Evolutionary conservation across 2,888 invertebrate species (phyloP).

Genomic region (Nomada ruficornis): DNA sequence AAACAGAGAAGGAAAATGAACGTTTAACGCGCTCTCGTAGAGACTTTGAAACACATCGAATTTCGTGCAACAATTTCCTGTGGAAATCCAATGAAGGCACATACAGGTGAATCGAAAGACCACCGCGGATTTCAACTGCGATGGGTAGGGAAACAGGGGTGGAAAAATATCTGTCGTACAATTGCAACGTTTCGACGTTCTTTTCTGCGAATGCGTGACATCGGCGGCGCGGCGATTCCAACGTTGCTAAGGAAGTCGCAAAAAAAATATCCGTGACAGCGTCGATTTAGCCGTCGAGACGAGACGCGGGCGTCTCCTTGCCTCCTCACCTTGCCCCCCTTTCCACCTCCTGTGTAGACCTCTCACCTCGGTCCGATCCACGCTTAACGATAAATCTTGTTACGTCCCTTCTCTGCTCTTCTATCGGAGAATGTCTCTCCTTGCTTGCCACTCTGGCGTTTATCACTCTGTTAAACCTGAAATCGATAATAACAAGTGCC

Average conservation of each 20-base stretch:
- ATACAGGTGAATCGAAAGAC: neutral
- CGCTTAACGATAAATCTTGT: constrained; percentile 50
- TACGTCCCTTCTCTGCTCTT: constrained; percentile 33
- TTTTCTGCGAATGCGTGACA: neutral
- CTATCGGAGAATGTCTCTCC: constrained; percentile 1
- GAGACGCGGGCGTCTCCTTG: neutral
- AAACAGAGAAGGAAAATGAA: too few species aligned
- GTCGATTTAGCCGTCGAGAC: constrained; percentile 25
- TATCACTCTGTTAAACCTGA: constrained; percentile 40
- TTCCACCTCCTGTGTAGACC: neutral
- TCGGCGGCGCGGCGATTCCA: neutral
- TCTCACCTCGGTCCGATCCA: constrained; percentile 23
- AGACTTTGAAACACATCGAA: too few species aligned
- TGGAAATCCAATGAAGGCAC: too few species aligned
- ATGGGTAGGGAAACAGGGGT: too few species aligned
- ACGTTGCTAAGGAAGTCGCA: neutral
- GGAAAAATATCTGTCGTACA: neutral
- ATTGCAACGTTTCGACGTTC: constrained; percentile 6
- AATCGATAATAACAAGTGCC: constrained; percentile 45
- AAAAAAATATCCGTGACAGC: constrained; percentile 24
- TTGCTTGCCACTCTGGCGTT: constrained; percentile 36
- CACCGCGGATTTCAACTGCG: neutral
- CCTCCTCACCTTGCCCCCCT: neutral
- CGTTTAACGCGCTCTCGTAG: too few species aligned
- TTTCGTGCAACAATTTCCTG: too few species aligned